Evolutionary conservation across 2,888 invertebrate species (phyloP).

Genomic region (Drosophila trichaetosa): DNA sequence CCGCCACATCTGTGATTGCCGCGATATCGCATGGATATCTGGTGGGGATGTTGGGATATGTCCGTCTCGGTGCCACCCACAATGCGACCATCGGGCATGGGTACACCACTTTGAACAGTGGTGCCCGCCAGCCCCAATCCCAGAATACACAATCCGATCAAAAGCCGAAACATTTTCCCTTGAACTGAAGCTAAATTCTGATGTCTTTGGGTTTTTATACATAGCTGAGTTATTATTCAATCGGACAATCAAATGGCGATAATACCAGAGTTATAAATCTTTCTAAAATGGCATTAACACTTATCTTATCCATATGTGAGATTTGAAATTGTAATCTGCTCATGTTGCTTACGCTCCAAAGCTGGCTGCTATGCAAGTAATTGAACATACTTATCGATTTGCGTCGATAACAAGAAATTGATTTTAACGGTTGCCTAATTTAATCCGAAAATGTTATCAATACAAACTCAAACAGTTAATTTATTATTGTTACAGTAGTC

Average conservation of each 20-base stretch:
- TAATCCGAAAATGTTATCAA: background rate
- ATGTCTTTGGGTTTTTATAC: slow-evolving; percentile 35
- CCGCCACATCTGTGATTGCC: slow-evolving; percentile 80
- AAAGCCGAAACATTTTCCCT: slow-evolving; percentile 58
- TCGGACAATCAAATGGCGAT: slow-evolving; percentile 18
- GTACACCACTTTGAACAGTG: slow-evolving; percentile 35
- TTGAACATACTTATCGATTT: background rate
- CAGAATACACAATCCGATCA: slow-evolving; percentile 49
- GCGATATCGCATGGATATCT: slow-evolving; percentile 77
- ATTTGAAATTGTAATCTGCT: background rate
- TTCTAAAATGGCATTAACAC: slow-evolving; percentile 7
- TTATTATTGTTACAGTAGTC: background rate
- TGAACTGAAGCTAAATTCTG: slow-evolving; percentile 45
- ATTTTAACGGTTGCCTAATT: background rate
- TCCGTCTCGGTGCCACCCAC: slow-evolving; percentile 66
- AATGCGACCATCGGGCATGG: slow-evolving; percentile 77
- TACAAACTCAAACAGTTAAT: background rate
- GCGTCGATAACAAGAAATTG: slow-evolving; percentile 6
- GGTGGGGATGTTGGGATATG: slow-evolving; percentile 71
- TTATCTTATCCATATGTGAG: slow-evolving; percentile 45
- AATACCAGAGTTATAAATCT: slow-evolving; percentile 35
- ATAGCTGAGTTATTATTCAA: slow-evolving; percentile 7
- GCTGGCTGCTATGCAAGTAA: slow-evolving; percentile 1
- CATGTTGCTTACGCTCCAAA: background rate
- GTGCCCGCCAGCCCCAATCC: slow-evolving; percentile 46